A percentile compares a stretch with the other conserved stretches of the same genome.
Evolutionary conservation across 1,140 invertebrate species (phyloP).

Genomic region (Platorchestia sp.): DNA sequence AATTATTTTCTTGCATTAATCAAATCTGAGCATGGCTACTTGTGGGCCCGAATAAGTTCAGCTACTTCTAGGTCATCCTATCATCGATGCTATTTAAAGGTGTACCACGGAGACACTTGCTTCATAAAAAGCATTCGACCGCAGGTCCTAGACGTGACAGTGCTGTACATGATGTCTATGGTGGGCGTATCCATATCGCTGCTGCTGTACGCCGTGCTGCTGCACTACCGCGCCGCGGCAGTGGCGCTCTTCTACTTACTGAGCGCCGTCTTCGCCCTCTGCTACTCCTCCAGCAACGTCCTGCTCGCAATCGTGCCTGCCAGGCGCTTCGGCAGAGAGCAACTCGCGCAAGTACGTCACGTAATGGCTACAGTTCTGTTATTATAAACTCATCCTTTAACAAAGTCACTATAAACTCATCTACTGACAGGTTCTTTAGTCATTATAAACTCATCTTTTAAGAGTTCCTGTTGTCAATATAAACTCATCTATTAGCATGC

Average conservation of each 20-base stretch:
- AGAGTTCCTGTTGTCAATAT: no score
- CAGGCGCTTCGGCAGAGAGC: background rate
- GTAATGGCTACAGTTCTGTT: no score
- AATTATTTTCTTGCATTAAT: no score
- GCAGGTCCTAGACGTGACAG: background rate
- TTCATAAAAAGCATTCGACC: background rate
- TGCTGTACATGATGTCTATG: slow-evolving; percentile 16
- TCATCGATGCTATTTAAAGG: no score
- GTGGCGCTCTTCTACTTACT: background rate
- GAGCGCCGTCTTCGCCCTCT: background rate
- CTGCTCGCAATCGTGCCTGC: background rate
- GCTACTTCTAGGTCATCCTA: no score
- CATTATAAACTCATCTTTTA: no score
- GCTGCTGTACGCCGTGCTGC: background rate
- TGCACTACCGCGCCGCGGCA: background rate
- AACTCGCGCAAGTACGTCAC: background rate
- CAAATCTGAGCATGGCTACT: no score
- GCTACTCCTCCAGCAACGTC: slow-evolving; percentile 18
- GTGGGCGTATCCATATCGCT: background rate
- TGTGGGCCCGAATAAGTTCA: no score
- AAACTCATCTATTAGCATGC: no score
- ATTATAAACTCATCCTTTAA: no score
- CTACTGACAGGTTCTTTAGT: no score
- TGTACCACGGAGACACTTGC: background rate
- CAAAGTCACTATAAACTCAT: no score